Conservation (phyloP, 2,113 vertebrate species). For the Cathartes aura region DNA sequence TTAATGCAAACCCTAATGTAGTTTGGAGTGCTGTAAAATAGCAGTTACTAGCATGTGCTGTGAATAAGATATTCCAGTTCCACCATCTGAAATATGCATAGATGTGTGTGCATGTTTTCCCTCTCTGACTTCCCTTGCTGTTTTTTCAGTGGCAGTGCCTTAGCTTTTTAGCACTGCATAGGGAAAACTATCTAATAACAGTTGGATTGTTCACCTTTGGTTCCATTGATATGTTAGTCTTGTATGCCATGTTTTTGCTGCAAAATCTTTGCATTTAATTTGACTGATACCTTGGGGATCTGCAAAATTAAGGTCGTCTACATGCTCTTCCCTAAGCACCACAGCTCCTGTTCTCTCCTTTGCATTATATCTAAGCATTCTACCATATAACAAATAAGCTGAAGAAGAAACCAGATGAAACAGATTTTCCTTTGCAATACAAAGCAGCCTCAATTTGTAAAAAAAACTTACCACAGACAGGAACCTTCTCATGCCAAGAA, state of each 20-base stretch:
- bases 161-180: neutral
- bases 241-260: neutral
- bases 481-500: neutral
- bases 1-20: neutral
- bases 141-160: neutral
- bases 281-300: neutral
- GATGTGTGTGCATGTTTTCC: neutral
- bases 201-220: neutral
- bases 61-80: neutral
- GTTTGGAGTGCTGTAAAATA: neutral
- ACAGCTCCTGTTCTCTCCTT: neutral
- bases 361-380: neutral
- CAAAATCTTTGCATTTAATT: neutral
- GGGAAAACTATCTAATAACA: neutral
- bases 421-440: neutral
- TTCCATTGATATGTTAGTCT: neutral
- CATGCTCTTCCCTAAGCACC: neutral
- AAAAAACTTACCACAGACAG: neutral
- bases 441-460: neutral
- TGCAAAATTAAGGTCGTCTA: conserved; percentile 2
- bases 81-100: neutral
- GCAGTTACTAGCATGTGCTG: neutral
- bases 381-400: neutral
- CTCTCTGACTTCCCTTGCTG: neutral
- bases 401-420: neutral